These are phyloP conservation scores for Branchipolynoe longqiensis DNA, from an alignment of 2,888 invertebrate genomes.

Conservation along the genomic window DNA sequence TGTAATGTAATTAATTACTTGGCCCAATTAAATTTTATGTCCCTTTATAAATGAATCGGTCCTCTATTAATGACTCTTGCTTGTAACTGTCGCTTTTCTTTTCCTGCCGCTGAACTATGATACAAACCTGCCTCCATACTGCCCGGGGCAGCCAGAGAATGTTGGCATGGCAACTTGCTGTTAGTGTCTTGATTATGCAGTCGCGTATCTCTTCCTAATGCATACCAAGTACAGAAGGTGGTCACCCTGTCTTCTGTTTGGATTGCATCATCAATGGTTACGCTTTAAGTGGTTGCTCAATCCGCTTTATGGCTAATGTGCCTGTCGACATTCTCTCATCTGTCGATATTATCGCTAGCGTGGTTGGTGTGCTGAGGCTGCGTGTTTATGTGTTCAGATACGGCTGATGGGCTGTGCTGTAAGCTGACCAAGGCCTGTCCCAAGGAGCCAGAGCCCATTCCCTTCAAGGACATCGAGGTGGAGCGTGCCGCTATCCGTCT, in stretches of 20 bases:
- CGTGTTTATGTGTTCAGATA: conserved; percentile 28
- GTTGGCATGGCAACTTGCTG: too few species aligned
- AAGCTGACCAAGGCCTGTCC: conserved; percentile 96
- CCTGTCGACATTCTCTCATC: neutral
- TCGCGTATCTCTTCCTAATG: too few species aligned
- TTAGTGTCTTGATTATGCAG: too few species aligned
- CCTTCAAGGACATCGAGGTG: conserved; percentile 99
- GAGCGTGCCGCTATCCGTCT: conserved; percentile 93
- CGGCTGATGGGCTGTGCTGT: conserved; percentile 97
- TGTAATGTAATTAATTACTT: too few species aligned
- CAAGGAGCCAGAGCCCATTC: conserved; percentile 94
- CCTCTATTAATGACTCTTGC: too few species aligned
- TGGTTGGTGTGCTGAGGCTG: neutral
- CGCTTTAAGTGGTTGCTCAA: neutral
- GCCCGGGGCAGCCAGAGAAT: too few species aligned
- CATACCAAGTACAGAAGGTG: too few species aligned
- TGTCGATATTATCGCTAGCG: neutral
- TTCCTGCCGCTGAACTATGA: too few species aligned
- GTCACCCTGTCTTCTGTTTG: neutral
- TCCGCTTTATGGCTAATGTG: neutral
- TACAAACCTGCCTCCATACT: too few species aligned
- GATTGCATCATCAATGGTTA: neutral
- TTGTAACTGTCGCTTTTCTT: too few species aligned
- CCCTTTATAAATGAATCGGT: too few species aligned
- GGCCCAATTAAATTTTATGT: too few species aligned